Base-by-base conservation (phyloP, 2,888 invertebrate genomes). In the Caenorhabditis virilis region DNA sequence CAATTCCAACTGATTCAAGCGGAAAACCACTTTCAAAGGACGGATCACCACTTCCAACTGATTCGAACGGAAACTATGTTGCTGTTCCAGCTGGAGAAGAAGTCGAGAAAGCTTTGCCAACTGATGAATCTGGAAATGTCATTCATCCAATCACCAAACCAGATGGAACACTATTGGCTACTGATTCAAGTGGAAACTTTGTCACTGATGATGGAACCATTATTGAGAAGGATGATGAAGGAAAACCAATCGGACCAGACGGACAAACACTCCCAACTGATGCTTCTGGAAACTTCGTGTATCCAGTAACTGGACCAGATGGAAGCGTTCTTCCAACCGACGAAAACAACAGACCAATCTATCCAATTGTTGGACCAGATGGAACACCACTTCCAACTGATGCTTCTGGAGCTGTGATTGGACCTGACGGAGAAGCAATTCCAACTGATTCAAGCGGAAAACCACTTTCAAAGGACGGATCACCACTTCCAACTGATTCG, bases 261-360 rank as follows among this genome's bases (percentile, higher is more conserved):
- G 56, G 56, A 1, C 35, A 45, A 26, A 39, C 49, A 6, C 47
- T 67, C 18, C 67, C 67, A 3, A 67, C 66, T 3, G 66, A 66
- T 36, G 62, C 36, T 9, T 18, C 48, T n/a, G 63, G 63, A 22
- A 58, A 62, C 27, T 53, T 39, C 56, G 51, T 61, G 38, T 48
- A 54, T 45, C 50, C 53, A 23, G 35, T 16, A 11, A 20, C 22
- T 25, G 36, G 27, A 18, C 35, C 23, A 6, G 50, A 43, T 39
- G 50, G 22, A 16, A 18, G 18, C 64, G 74, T 7, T 20, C 59
- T 76, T 18, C 71, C 78, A 5, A 76, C 75, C 15, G 75, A 74
- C 35, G 60, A 38, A 7, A 43, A 47, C 20, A 72, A 72, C 20
- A n/a, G 33, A 13, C 35, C 27, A 39, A 47, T 59, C 45, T 46